phyloP scores from a whole-genome alignment of 2,888 invertebrate genomes.

The Didymodactylos carnosus region DNA sequence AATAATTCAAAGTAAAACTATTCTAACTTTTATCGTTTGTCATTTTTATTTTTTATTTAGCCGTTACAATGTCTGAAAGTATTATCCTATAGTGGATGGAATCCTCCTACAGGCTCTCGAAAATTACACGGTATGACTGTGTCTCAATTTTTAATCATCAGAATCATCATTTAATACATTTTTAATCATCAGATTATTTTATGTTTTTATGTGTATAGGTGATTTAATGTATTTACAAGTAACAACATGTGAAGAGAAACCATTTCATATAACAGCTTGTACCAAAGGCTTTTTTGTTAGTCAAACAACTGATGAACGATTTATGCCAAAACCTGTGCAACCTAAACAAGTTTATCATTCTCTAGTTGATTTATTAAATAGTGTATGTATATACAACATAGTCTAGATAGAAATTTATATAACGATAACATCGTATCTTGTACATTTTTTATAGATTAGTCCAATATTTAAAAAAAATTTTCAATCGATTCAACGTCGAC shows the following conservation, averaged over 20 bases:
- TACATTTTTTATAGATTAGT: conserved; percentile 21
- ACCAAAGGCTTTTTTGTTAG: conserved; percentile 90
- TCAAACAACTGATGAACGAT: conserved; percentile 76
- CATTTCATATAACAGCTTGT: conserved; percentile 82
- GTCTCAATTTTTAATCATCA: too few species aligned
- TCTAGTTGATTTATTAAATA: conserved; percentile 73
- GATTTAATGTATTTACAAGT: conserved; percentile 88
- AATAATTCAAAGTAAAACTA: neutral
- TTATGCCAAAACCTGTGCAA: conserved; percentile 74
- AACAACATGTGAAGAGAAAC: conserved; percentile 82
- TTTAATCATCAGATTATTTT: too few species aligned
- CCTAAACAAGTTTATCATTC: conserved; percentile 59
- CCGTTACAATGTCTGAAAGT: conserved; percentile 42
- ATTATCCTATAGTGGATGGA: conserved; percentile 89
- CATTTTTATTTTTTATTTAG: neutral
- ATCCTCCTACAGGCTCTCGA: conserved; percentile 86
- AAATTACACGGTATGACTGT: conserved; percentile 49
- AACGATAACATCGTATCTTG: neutral
- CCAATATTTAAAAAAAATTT: conserved; percentile 51
- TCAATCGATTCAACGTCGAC: conserved; percentile 23
- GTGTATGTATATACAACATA: too few species aligned
- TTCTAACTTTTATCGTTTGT: too few species aligned
- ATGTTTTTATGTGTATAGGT: conserved; percentile 39
- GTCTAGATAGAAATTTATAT: neutral
- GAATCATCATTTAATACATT: neutral